Percentiles rank a stretch among this genome's conserved stretches.
phyloP scores from a whole-genome alignment of 2,797 vertebrate genomes.

The Sebastes alutus region DNA sequence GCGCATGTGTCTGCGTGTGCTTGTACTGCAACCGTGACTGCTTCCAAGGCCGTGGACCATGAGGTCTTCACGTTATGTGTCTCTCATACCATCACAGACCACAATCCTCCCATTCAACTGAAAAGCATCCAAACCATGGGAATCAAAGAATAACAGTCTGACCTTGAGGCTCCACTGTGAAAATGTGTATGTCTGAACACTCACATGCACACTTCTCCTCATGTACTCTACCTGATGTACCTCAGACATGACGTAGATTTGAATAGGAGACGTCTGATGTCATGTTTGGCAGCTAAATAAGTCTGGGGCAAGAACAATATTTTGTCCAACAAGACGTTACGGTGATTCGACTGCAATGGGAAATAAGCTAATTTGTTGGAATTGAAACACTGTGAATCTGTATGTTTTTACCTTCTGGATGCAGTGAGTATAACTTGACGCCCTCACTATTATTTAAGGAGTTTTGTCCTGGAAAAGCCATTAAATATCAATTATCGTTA shows the following conservation, averaged over 20 bases:
- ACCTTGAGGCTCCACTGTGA: not conserved
- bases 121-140: slow-evolving; percentile 3
- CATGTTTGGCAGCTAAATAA: slow-evolving; percentile 53
- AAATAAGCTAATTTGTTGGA: slow-evolving; percentile 58
- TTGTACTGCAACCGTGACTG: slow-evolving; percentile 1
- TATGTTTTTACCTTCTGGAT: slow-evolving; percentile 37
- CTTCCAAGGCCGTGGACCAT: slow-evolving; percentile 37
- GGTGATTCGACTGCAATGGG: slow-evolving; percentile 36
- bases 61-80: slow-evolving; percentile 42
- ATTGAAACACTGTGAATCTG: slow-evolving; percentile 41
- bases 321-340: slow-evolving; percentile 38
- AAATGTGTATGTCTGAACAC: not conserved
- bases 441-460: slow-evolving; percentile 23
- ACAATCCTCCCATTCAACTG: slow-evolving; percentile 27
- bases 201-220: not conserved
- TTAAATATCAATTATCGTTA: slow-evolving; percentile 59
- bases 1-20: slow-evolving; percentile 9
- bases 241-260: slow-evolving; percentile 44
- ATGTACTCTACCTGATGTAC: slow-evolving; percentile 3
- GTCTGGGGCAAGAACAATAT: slow-evolving; percentile 35
- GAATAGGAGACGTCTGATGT: slow-evolving; percentile 54
- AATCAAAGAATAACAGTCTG: not conserved
- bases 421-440: slow-evolving; percentile 19
- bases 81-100: slow-evolving; percentile 11
- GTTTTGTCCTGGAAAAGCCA: slow-evolving; percentile 53